A percentile compares a stretch with the other conserved stretches of the same genome.
phyloP scores from a whole-genome alignment of 1,140 invertebrate species.

The Macrotrachela quadricornifera region DNA sequence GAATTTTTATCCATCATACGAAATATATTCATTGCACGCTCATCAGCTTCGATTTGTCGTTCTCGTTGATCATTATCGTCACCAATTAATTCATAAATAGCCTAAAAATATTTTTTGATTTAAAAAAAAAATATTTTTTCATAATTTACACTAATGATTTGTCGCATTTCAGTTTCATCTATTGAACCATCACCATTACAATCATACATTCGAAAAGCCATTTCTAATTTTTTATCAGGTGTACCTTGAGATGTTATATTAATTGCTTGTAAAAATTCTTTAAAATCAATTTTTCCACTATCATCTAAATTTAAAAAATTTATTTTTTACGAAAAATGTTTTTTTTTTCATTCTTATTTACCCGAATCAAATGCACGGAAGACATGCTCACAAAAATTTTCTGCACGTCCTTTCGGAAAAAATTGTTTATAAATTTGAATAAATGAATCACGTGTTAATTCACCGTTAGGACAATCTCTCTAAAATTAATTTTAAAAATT shows the following conservation, averaged over 20 bases:
- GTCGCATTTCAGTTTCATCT: conserved; percentile 8
- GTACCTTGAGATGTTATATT: conserved; percentile 6
- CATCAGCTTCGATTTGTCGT: neutral
- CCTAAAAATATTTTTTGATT: conserved; percentile 5
- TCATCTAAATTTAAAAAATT: neutral
- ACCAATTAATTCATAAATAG: conserved; percentile 9
- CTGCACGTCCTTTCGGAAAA: too few relatives aligned
- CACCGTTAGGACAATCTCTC: too few relatives aligned
- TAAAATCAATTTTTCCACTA: neutral
- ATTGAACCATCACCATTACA: conserved; percentile 5
- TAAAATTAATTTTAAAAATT: neutral
- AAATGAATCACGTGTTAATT: too few relatives aligned
- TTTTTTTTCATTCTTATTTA: too few relatives aligned
- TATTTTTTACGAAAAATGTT: too few relatives aligned
- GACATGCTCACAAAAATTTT: conserved; percentile 31
- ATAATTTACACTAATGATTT: neutral
- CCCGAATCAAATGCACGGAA: too few relatives aligned
- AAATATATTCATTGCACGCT: conserved; percentile 1
- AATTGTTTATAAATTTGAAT: too few relatives aligned
- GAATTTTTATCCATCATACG: conserved; percentile 6
- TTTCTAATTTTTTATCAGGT: neutral
- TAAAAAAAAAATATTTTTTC: too few relatives aligned
- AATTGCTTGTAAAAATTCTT: conserved; percentile 8
- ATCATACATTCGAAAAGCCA: conserved; percentile 9
- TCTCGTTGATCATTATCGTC: conserved; percentile 1